Evolutionary conservation across 2,113 vertebrate genomes (phyloP), one percentile per base, ranked within the genome.

Genomic region (Syngnathus floridae): DNA sequence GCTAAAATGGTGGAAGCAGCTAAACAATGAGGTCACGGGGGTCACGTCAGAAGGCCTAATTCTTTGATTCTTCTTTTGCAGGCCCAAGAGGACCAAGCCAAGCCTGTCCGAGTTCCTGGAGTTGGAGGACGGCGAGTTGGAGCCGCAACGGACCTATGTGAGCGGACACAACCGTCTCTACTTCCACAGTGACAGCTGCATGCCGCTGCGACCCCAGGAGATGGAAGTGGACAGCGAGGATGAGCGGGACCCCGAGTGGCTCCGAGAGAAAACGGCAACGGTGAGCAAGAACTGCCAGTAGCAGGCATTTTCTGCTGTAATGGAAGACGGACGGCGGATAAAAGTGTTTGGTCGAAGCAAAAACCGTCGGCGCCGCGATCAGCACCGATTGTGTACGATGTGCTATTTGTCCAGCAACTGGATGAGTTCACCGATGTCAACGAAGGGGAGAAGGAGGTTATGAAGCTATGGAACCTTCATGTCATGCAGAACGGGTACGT

Each of bases 381-480:
- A 31, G 26, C 26, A 31, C 26, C 26, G 26, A 31, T 31, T 31
- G 26, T 31, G 26, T 51, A 12, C 14, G 11, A 58, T 10, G 26
- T 10, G 26, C 26, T n/a, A 0, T 17, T 52, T 58, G 37, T 31
- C 38, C 81, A 98, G 96, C 97, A 99, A 98, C 94, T 99, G 74
- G 97, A 99, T 78, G 97, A 99, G 84, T 99, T 99, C 89, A 98
- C 96, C 12, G 97, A 99, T 68, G 97, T 99, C 70, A 99, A 99
- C 59, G 97, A 99, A 86, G 97, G 97, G 71, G 97, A 99, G 85
- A 99, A 99, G 74, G 96, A 99, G 90, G 97, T 99, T 74, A 99
- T 99, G 97, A 99, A 98, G 89, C 90, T 99, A 63, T 99, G 97
- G 97, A 99, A 99, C 88, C 94, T 98, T 70, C 97, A 99, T 45